phyloP scores from a whole-genome alignment of 2,888 invertebrate species.

The Marronus borbonicus region DNA sequence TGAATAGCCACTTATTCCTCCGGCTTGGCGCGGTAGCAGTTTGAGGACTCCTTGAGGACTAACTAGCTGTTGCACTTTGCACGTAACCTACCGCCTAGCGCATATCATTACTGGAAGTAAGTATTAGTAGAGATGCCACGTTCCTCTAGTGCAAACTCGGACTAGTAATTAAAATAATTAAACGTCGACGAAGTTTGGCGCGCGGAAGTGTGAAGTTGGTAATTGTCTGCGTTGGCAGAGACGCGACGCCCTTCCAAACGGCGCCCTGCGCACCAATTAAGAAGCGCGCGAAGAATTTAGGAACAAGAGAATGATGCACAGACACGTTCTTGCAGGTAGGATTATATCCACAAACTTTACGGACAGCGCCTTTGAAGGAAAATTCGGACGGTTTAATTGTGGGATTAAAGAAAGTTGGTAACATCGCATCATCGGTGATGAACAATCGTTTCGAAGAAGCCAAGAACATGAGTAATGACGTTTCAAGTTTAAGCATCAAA shows the following conservation, averaged over 20 bases:
- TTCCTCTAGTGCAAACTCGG: constrained; percentile 6
- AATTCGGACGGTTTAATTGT: background rate
- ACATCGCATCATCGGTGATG: too few relatives aligned
- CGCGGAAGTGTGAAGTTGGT: constrained; percentile 35
- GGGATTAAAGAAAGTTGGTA: too few relatives aligned
- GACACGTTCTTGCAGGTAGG: background rate
- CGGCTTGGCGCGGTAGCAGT: background rate
- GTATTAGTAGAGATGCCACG: background rate
- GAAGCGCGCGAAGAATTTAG: background rate
- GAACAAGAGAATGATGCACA: background rate
- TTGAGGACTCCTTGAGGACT: background rate
- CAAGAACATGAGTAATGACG: too few relatives aligned
- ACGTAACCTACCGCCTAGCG: background rate
- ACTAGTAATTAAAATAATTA: constrained; percentile 45
- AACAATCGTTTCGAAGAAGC: too few relatives aligned
- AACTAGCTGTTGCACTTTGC: constrained; percentile 31
- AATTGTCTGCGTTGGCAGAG: constrained; percentile 37
- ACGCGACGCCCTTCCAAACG: constrained; percentile 1
- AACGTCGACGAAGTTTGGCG: constrained; percentile 35
- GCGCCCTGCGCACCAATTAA: constrained; percentile 20
- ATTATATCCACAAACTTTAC: background rate
- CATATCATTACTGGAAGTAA: background rate
- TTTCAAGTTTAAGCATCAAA: too few relatives aligned
- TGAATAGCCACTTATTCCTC: constrained; percentile 22
- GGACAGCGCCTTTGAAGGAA: background rate